These are phyloP conservation scores for Plebejus anna DNA, from an alignment of 2,888 invertebrate species.

Conservation along the genomic window DNA sequence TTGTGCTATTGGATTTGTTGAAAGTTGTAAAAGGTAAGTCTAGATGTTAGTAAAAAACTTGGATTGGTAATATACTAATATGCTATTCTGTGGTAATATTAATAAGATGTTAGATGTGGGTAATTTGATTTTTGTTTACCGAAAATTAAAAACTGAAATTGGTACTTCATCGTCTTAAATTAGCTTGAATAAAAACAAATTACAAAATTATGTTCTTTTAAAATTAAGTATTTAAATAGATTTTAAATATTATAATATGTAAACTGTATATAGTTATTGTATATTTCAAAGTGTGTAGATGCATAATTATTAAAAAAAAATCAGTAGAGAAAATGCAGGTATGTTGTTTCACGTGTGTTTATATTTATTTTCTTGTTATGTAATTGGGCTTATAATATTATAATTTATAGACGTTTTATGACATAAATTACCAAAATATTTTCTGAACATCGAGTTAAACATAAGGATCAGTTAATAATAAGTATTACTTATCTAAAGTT, in stretches of 20 bases:
- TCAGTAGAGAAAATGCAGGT: no score
- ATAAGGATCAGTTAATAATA: no score
- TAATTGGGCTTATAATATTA: no score
- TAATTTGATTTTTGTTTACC: no score
- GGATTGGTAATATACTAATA: background rate
- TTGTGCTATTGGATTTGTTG: conserved; percentile 4
- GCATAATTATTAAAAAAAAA: no score
- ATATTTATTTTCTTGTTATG: background rate
- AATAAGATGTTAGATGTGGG: no score
- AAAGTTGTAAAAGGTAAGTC: background rate
- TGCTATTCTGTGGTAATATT: no score
- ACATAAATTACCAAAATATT: background rate
- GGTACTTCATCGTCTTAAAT: background rate
- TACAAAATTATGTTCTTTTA: background rate
- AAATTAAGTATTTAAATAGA: no score
- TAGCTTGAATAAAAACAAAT: background rate
- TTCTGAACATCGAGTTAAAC: background rate
- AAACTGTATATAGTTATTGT: no score
- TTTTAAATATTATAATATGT: no score
- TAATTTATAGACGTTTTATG: background rate
- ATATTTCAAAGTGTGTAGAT: no score
- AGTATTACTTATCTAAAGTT: no score
- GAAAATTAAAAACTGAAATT: background rate
- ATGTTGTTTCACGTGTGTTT: background rate
- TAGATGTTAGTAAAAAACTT: background rate